Evolutionary conservation across 2,113 vertebrate genomes (phyloP).

Genomic region (Ranitomeya variabilis): DNA sequence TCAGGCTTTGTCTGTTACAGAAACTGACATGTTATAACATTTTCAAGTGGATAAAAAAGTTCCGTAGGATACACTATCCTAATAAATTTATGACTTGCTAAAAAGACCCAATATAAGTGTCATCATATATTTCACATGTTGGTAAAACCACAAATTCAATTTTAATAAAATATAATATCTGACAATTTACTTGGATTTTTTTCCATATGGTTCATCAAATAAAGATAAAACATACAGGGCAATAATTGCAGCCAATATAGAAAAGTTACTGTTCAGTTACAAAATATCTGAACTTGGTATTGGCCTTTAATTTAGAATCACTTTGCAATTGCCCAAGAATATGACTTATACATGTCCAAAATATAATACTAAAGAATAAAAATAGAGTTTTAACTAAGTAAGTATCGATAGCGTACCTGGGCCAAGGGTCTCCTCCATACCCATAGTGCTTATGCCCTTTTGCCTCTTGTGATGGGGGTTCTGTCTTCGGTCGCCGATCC

Average conservation of each 20-base stretch:
- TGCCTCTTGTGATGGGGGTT: conserved; percentile 59
- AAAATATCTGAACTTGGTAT: background rate
- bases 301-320: too few species aligned
- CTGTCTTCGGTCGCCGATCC: conserved; percentile 59
- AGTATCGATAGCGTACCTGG: conserved; percentile 60
- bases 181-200: background rate
- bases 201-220: background rate
- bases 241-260: background rate
- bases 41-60: background rate
- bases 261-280: background rate
- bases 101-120: too few species aligned
- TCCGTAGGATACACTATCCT: background rate
- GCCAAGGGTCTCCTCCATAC: conserved; percentile 65
- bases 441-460: conserved; percentile 66
- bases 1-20: background rate
- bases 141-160: background rate
- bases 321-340: too few species aligned
- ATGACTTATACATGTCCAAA: too few species aligned
- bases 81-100: too few species aligned
- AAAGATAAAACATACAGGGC: background rate
- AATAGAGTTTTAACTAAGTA: background rate
- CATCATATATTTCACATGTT: background rate
- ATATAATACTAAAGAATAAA: background rate
- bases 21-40: background rate
- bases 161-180: background rate